Evolutionary conservation across 2,113 vertebrate species (phyloP).

Genomic region (Haemorhous mexicanus): DNA sequence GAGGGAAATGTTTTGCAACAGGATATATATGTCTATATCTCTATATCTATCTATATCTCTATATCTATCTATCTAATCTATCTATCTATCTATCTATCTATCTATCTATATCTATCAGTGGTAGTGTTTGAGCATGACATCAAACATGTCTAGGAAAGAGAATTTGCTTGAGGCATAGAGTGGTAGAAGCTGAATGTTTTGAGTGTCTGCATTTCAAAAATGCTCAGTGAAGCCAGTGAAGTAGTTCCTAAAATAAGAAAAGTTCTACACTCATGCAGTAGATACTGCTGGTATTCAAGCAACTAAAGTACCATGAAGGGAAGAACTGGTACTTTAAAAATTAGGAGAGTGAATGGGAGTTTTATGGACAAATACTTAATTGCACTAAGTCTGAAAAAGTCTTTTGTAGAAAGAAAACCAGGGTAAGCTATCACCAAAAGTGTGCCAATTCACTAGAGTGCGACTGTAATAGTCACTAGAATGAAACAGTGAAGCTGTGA

Average conservation of each 20-base stretch:
- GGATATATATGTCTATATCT: not conserved
- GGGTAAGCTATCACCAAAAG: not conserved
- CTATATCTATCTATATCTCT: not conserved
- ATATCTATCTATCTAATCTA: accelerated
- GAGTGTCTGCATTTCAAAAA: not conserved
- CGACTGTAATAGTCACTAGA: not conserved
- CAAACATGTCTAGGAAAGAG: not conserved
- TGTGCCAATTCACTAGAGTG: not conserved
- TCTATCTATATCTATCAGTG: no score
- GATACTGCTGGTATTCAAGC: not conserved
- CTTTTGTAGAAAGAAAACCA: not conserved
- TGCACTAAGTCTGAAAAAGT: not conserved
- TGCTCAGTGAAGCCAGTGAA: not conserved
- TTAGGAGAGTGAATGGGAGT: not conserved
- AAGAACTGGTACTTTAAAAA: not conserved
- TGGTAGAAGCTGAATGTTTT: not conserved
- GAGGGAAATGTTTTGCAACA: not conserved
- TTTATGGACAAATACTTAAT: not conserved
- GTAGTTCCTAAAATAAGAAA: not conserved
- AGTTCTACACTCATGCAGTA: not conserved
- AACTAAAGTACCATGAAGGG: not conserved
- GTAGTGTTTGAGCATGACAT: not conserved
- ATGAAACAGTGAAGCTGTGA: not conserved
- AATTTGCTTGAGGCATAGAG: not conserved
- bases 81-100: not conserved